Percentiles rank a stretch among this genome's conserved stretches.
Evolutionary conservation across 2,113 vertebrate species (phyloP).

Genomic region (Illadopsis cleaveri): DNA sequence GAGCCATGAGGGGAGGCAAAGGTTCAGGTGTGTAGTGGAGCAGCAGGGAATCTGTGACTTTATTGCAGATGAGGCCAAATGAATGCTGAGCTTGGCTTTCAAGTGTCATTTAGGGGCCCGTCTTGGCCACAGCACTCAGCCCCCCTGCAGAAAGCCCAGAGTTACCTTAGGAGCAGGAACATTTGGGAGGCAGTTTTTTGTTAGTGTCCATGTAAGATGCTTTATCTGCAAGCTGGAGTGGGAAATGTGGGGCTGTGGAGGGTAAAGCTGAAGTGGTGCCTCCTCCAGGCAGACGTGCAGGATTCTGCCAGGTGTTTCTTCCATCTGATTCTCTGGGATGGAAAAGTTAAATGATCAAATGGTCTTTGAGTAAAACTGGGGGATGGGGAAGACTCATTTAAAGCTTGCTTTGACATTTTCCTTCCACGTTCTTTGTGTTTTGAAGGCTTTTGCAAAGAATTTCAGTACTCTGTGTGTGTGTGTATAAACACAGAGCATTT

Average conservation of each 20-base stretch:
- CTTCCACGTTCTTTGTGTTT: not conserved
- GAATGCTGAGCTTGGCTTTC: not conserved
- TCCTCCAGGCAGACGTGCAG: not conserved
- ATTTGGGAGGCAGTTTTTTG: not conserved
- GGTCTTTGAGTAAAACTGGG: not conserved
- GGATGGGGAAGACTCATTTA: not conserved
- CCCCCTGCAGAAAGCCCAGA: not conserved
- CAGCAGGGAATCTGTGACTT: not conserved
- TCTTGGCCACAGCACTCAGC: not conserved
- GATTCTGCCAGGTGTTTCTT: not conserved
- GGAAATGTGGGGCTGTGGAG: not conserved
- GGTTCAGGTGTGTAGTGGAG: not conserved
- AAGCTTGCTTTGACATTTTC: not conserved
- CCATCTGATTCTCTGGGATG: not conserved
- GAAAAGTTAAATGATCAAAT: not conserved
- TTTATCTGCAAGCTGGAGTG: not conserved
- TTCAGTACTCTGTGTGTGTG: not conserved
- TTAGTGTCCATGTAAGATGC: not conserved
- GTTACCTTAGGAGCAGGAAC: not conserved
- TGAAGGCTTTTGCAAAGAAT: not conserved
- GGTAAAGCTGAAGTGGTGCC: not conserved
- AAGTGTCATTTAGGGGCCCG: not conserved
- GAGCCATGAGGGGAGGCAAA: not conserved
- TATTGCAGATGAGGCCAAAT: not conserved
- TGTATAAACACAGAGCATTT: not conserved